These are phyloP conservation scores for Drosophila maculinotata DNA, from an alignment of 2,888 invertebrate genomes.

Conservation along the genomic window DNA sequence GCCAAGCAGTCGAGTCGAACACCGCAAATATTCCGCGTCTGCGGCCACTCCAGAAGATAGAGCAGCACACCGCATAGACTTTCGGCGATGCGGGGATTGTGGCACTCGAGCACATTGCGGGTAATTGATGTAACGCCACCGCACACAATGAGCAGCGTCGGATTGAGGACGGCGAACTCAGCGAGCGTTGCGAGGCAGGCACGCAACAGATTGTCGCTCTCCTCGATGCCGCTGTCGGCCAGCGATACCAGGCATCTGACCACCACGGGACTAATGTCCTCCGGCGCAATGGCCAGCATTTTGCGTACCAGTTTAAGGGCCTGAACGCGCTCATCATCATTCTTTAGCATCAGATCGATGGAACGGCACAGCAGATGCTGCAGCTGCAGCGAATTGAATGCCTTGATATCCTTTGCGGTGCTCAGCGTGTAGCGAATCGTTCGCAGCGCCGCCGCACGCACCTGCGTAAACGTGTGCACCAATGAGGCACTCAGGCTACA, in stretches of 20 bases:
- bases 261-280: slow-evolving; percentile 90
- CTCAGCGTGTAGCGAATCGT: slow-evolving; percentile 93
- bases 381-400: slow-evolving; percentile 92
- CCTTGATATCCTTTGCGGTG: slow-evolving; percentile 91
- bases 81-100: slow-evolving; percentile 95
- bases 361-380: slow-evolving; percentile 94
- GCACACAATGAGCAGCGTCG: slow-evolving; percentile 91
- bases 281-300: slow-evolving; percentile 88
- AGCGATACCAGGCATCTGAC: slow-evolving; percentile 93
- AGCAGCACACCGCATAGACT: slow-evolving; percentile 94
- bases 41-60: slow-evolving; percentile 93
- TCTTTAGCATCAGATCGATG: slow-evolving; percentile 94
- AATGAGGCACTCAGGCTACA: slow-evolving; percentile 93
- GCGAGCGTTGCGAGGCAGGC: slow-evolving; percentile 95
- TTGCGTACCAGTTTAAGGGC: slow-evolving; percentile 92
- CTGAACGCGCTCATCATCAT: slow-evolving; percentile 96
- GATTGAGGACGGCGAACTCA: slow-evolving; percentile 94
- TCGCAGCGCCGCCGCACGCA: slow-evolving; percentile 94
- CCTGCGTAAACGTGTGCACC: slow-evolving; percentile 94
- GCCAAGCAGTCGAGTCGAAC: slow-evolving; percentile 94
- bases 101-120: slow-evolving; percentile 93
- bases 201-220: slow-evolving; percentile 92
- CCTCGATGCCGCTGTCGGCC: slow-evolving; percentile 90
- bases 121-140: slow-evolving; percentile 94
- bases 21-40: slow-evolving; percentile 90